Base-by-base conservation (phyloP, 2,797 vertebrate species). In the Cheirogaleus major region DNA sequence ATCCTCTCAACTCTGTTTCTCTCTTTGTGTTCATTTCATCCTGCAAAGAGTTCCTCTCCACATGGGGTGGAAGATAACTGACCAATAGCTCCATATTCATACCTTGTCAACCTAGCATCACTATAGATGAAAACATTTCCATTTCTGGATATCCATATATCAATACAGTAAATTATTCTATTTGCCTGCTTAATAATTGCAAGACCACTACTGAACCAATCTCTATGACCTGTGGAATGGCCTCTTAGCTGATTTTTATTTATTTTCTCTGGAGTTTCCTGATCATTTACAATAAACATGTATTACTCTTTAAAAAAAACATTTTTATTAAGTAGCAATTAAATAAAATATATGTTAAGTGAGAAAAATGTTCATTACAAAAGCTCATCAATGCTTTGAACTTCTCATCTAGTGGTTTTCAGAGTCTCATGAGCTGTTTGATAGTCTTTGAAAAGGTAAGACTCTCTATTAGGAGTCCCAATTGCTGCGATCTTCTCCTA, bases 271-370 rank as follows among this genome's bases (percentile, higher is more conserved):
- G 20, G 2, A 17, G 43, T 57, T 84, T 70, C 45, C 27, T 87
- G 43, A 81, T 59, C 32, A 92, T 89, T 88, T 55, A 67, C 13
- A 92, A 84, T 52, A 90, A 92, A 50, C 2, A 59, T 79, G 17
- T 2, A 82, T 86, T 72, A 55, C 7, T 86, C 43, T 61, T 85
- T n/a, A n/a, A n/a, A 88, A 89, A 55, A 55, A 69, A 70, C 6
- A 67, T 52, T 90, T 95, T 93, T 73, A n/a, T 50, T 84, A 91
- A 63, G 27, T 61, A n/a, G 25, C 41, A 76, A 81, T 67, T 93
- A 48, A 45, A 50, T 76, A 89, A 81, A 76, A 80, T 61, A 35
- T 38, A 80, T 63, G 91, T 96, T 76, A 91, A 81, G 27, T 63
- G 6, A 79, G 30, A 94, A 90, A 67, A 67, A 41, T 10, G 4